These are phyloP conservation scores for Phorcus lineatus DNA, from an alignment of 2,888 invertebrate species.

Conservation along the genomic window DNA sequence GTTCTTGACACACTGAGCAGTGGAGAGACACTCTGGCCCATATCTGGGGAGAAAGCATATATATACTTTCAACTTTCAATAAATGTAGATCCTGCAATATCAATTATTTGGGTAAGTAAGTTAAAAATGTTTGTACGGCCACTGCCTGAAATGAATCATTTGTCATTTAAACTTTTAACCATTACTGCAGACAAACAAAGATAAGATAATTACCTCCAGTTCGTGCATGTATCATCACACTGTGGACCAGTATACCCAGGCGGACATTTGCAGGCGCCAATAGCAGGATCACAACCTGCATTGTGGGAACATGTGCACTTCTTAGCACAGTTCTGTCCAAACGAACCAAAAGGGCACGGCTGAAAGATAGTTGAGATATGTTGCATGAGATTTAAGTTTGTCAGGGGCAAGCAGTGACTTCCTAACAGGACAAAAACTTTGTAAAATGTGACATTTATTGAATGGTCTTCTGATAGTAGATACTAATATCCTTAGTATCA, in stretches of 20 bases:
- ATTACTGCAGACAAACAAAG: no score
- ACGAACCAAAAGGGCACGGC: slow-evolving; percentile 48
- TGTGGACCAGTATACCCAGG: slow-evolving; percentile 50
- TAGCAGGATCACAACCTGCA: slow-evolving; percentile 71
- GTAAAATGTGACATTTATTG: no score
- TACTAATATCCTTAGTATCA: no score
- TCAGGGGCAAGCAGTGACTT: no score
- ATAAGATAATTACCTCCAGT: slow-evolving; percentile 22
- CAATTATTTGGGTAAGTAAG: no score
- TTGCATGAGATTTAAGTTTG: no score
- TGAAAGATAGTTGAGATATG: slow-evolving; percentile 12
- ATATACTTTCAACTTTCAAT: neutral
- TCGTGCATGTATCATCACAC: slow-evolving; percentile 41
- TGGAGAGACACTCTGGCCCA: slow-evolving; percentile 36
- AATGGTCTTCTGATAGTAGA: no score
- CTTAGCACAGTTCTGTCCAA: slow-evolving; percentile 44
- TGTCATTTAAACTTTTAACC: no score
- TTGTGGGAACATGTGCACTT: slow-evolving; percentile 41
- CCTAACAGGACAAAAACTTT: no score
- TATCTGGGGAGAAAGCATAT: slow-evolving; percentile 15
- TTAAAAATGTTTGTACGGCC: no score
- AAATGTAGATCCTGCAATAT: no score
- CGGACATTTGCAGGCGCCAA: slow-evolving; percentile 74
- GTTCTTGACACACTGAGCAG: slow-evolving; percentile 43
- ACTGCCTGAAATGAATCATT: no score